Base-by-base conservation (phyloP, 2,888 invertebrate genomes). In the Cephus nigrinus region DNA sequence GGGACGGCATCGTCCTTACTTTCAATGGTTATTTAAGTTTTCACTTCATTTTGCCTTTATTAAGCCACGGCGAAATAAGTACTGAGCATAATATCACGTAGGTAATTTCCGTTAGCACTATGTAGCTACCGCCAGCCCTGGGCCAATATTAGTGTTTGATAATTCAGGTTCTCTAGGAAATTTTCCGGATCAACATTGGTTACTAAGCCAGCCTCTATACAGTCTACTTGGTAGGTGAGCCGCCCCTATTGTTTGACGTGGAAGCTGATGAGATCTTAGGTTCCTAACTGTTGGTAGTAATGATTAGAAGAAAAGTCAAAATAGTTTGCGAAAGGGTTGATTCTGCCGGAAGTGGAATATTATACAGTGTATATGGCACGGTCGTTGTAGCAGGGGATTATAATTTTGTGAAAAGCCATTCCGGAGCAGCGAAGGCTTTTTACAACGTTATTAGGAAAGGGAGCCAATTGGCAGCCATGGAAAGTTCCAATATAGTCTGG, bases 341-440 rank as follows among this genome's bases (percentile, higher is more conserved):
- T 55, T 23, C 55, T 23, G 23, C 23, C 55, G 55, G 55, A 55
- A 55, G 23, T 55, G 23, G 55, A 55, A 55, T 55, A 55, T 55
- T 23, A 55, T 55, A 55, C 23, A 9, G 55, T 23, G 23, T 55
- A 9, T 55, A 55, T 55, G 55, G 55, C 5, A 55, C 1, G 23
- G 55, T 0, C 23, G 23, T 55, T 9, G 23, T 55, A 55, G 55
- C 55, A 55, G 55, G 76, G 80, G 80, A 82, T 83, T 81, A 81
- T 82, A 83, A 81, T 55, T 55, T 85, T 83, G 83, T 82, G 81
- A 78, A 83, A 82, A 80, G 83, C 78, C 75, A 80, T 75, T 75
- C 81, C 78, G 78, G 73, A 79, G 74, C 73, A 75, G 79, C 82
- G 83, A 81, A 79, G 80, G 80, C 55, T 82, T 83, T 81, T 82